A percentile compares a stretch with the other conserved stretches of the same genome.
Conservation (phyloP, 2,113 vertebrate species). For the Pygathrix nemaeus region DNA sequence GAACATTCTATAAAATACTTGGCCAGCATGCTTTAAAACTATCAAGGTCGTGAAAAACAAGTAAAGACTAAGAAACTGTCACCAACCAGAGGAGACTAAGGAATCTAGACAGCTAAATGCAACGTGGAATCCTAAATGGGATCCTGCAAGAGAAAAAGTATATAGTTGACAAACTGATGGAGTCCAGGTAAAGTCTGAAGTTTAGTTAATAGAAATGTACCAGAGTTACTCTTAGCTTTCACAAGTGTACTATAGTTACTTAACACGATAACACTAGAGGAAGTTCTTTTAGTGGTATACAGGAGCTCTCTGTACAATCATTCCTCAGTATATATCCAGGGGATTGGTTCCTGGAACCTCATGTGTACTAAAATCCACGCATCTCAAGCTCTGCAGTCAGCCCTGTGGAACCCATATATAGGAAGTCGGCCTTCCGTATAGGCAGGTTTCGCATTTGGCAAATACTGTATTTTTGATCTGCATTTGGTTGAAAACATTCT, state of each 20-base stretch:
- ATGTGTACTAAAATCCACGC: neutral
- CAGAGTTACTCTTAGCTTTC: neutral
- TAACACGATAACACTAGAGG: neutral
- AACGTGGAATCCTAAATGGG: neutral
- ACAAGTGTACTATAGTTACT: neutral
- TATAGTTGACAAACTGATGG: neutral
- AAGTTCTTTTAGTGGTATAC: neutral
- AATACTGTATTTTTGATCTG: neutral
- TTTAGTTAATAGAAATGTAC: neutral
- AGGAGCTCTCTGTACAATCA: neutral
- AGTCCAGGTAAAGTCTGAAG: neutral
- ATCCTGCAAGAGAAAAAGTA: neutral
- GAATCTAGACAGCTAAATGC: neutral
- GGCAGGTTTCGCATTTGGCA: neutral
- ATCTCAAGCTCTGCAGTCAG: neutral
- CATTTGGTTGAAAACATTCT: too few species aligned
- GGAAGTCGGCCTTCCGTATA: neutral
- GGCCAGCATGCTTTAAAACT: neutral
- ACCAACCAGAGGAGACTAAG: neutral
- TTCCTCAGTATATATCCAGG: neutral
- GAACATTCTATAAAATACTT: neutral
- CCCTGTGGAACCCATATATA: neutral
- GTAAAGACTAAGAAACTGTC: neutral
- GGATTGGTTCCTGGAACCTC: neutral
- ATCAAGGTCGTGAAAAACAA: neutral